Percentiles rank a stretch among this genome's conserved stretches.
Conservation (phyloP, 2,888 invertebrate species). For the Cantharis rufa region DNA sequence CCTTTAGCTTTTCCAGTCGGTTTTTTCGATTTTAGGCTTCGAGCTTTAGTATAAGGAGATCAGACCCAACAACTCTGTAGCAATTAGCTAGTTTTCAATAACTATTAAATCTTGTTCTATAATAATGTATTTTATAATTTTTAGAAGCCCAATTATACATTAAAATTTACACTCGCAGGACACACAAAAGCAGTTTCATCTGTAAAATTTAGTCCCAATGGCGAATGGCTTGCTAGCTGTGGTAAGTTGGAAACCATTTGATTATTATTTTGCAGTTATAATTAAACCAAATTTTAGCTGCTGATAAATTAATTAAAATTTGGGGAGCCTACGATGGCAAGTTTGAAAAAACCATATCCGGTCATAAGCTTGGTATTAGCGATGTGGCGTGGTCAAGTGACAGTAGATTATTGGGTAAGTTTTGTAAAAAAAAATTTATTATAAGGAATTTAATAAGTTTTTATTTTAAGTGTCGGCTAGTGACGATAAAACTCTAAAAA, state of each 20-base stretch:
- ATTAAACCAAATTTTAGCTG: constrained; percentile 66
- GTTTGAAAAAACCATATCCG: constrained; percentile 96
- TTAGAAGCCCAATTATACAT: constrained; percentile 94
- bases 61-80: too few relatives aligned
- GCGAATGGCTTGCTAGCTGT: constrained; percentile 98
- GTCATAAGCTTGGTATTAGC: constrained; percentile 97
- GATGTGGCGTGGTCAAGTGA: constrained; percentile 99
- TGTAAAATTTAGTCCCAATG: constrained; percentile 98
- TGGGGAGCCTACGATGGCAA: constrained; percentile 99
- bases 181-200: constrained; percentile 99
- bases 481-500: constrained; percentile 70
- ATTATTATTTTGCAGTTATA: constrained; percentile 4
- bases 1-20: too few relatives aligned
- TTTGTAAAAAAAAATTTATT: constrained; percentile 46
- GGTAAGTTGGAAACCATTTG: constrained; percentile 69
- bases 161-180: constrained; percentile 96
- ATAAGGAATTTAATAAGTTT: not conserved
- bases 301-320: constrained; percentile 97
- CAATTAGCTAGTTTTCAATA: too few relatives aligned
- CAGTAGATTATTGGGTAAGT: constrained; percentile 85
- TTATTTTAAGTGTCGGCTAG: constrained; percentile 51
- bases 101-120: too few relatives aligned
- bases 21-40: too few relatives aligned
- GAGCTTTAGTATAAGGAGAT: too few relatives aligned
- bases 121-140: constrained; percentile 47